Base-by-base conservation (phyloP, 2,113 vertebrate genomes). In the Dolichallabes microphthalmus region DNA sequence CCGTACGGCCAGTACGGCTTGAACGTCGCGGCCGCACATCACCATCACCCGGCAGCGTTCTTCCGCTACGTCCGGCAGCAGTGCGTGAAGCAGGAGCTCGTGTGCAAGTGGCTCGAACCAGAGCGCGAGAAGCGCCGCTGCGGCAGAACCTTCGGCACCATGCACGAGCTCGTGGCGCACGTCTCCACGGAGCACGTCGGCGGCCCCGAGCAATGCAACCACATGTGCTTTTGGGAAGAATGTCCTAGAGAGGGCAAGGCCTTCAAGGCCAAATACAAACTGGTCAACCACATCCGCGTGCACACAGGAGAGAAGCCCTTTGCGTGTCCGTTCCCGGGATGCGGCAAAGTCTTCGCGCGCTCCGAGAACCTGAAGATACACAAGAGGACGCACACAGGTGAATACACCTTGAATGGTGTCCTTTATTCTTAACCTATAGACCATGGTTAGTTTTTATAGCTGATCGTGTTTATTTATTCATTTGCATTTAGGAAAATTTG, bases 221-320 rank as follows among this genome's bases (percentile, higher is more conserved):
- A 97, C 82, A 92, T 96, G 90, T 97, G 96, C 88, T 96, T 94
- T 89, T 97, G 96, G 96, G 96, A 97, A 91, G 96, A 96, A 87
- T 97, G 96, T 86, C 92, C 95, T 53, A 94, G 96, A 71, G 96
- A 96, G 88, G 95, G 95, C 84, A 97, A 97, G n/a, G 95, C 96
- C 77, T 97, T 97, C 95, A 97, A 97, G 92, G 96, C 96, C 90
- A 97, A 97, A 92, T 97, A 97, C 94, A 97, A 97, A 94, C 94
- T 97, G 87, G 92, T 97, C 87, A 97, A 97, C 85, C 96, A 97
- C 57, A 96, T 97, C 88, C 94, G 96, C 77, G 96, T 97, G 81
- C 96, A 97, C 92, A 97, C 96, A 0, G 96, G 96, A 58, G 96
- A 97, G 92, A 97, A 97, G 30, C 96, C 96, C 1, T 97, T 97